Percentiles rank a stretch among this genome's conserved stretches.
phyloP scores from a whole-genome alignment of 2,113 vertebrate genomes.

The Catharus bicknelli region DNA sequence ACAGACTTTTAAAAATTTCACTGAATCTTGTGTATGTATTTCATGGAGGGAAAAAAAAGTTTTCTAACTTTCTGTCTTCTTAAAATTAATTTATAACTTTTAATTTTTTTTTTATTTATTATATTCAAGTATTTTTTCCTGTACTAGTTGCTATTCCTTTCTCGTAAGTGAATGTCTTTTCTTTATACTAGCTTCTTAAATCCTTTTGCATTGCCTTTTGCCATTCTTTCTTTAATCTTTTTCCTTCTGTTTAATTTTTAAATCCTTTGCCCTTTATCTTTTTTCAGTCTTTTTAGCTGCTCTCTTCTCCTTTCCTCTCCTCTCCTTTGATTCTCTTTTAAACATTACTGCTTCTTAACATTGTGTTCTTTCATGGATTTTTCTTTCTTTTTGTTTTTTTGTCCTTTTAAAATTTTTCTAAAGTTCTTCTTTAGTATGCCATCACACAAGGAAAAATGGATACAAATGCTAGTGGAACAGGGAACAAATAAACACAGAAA shows the following conservation, averaged over 20 bases:
- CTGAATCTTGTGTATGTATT: not conserved
- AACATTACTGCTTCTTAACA: slow-evolving; percentile 68
- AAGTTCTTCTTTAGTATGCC: slow-evolving; percentile 43
- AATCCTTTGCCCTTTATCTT: slow-evolving; percentile 77
- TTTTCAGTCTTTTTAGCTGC: slow-evolving; percentile 68
- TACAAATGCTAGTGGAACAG: slow-evolving; percentile 28
- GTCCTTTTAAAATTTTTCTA: slow-evolving; percentile 39
- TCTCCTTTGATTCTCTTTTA: slow-evolving; percentile 74
- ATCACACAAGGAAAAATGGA: slow-evolving; percentile 18
- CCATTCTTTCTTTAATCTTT: slow-evolving; percentile 76
- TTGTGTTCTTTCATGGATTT: slow-evolving; percentile 68
- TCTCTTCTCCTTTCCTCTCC: slow-evolving; percentile 62
- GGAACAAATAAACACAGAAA: slow-evolving; percentile 38
- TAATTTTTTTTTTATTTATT: slow-evolving; percentile 16
- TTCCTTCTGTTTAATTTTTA: slow-evolving; percentile 76
- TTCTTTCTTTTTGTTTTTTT: slow-evolving; percentile 59
- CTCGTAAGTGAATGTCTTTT: slow-evolving; percentile 54
- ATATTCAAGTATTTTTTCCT: slow-evolving; percentile 35
- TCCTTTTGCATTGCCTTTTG: slow-evolving; percentile 71
- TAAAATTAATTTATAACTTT: slow-evolving; percentile 45
- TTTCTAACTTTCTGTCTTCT: not conserved
- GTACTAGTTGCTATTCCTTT: slow-evolving; percentile 61
- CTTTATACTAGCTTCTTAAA: slow-evolving; percentile 70
- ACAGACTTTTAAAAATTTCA: not conserved
- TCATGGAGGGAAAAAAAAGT: not conserved